Percentiles rank a stretch among this genome's conserved stretches.
Evolutionary conservation across 1,140 invertebrate genomes (phyloP).

Genomic region (Drosophila mojavensis): DNA sequence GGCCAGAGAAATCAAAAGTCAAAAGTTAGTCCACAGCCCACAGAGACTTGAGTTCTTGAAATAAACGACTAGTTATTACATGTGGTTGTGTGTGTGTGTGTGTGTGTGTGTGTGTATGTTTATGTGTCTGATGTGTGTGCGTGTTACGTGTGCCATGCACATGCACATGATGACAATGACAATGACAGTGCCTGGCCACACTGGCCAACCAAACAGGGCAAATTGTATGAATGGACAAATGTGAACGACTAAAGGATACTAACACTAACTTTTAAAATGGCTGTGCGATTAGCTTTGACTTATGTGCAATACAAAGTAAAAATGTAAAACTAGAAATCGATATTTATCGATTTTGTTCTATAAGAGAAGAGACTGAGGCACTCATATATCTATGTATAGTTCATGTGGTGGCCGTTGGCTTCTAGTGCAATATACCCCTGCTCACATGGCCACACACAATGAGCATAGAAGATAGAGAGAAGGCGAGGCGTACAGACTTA

Average conservation of each 20-base stretch:
- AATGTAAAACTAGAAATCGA: not conserved
- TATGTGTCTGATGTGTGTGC: conserved; percentile 22
- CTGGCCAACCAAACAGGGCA: conserved; percentile 5
- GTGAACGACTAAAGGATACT: not conserved
- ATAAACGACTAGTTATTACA: conserved; percentile 72
- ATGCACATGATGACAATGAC: conserved; percentile 40
- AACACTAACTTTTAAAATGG: not conserved
- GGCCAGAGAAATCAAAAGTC: conserved; percentile 78
- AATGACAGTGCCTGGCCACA: conserved; percentile 49
- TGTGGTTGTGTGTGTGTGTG: conserved; percentile 19
- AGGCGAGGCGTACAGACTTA: conserved; percentile 68
- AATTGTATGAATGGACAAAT: not conserved
- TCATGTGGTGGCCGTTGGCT: too few species aligned
- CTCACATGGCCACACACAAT: not conserved
- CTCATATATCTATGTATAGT: too few species aligned
- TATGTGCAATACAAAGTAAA: too few species aligned
- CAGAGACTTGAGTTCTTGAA: conserved; percentile 46
- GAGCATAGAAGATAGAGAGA: not conserved
- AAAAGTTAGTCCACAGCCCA: conserved; percentile 57
- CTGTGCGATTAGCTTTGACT: not conserved
- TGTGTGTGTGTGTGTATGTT: conserved; percentile 17
- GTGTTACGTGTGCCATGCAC: conserved; percentile 21
- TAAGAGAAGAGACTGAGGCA: too few species aligned
- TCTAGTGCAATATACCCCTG: not conserved
- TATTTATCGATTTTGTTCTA: not conserved